Conservation (phyloP, 2,888 invertebrate genomes). For the Allophyes oxyacanthae region DNA sequence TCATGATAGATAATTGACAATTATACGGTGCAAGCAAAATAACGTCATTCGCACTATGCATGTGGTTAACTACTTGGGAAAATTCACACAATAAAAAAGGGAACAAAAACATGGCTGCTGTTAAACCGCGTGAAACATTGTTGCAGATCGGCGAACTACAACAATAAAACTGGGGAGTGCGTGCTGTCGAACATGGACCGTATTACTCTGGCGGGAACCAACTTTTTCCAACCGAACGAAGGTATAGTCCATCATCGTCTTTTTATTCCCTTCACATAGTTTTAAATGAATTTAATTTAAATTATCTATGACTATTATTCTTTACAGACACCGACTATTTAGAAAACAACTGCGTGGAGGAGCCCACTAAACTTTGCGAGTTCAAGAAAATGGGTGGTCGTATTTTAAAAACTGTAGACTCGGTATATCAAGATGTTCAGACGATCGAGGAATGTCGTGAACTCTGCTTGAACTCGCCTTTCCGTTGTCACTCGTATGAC, state of each 20-base stretch:
- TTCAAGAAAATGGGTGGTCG: constrained; percentile 96
- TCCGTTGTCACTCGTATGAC: constrained; percentile 97
- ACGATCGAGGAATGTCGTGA: constrained; percentile 96
- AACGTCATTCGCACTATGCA: constrained; percentile 50
- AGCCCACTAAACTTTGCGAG: constrained; percentile 98
- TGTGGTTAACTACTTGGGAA: constrained; percentile 76
- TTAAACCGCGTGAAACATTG: constrained; percentile 77
- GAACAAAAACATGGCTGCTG: constrained; percentile 69
- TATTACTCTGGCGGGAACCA: constrained; percentile 95
- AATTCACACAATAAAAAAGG: constrained; percentile 79
- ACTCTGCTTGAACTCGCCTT: constrained; percentile 96
- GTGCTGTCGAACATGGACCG: constrained; percentile 97
- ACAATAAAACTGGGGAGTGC: constrained; percentile 95
- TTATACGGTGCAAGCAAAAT: constrained; percentile 63
- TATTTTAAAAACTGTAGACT: constrained; percentile 97
- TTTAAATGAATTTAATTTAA: constrained; percentile 17
- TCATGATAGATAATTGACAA: constrained; percentile 55
- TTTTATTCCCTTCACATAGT: constrained; percentile 29
- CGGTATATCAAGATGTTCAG: constrained; percentile 96
- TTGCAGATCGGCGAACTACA: constrained; percentile 96
- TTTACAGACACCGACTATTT: constrained; percentile 92
- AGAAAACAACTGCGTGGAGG: constrained; percentile 97
- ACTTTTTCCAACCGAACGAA: constrained; percentile 92
- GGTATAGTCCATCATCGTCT: constrained; percentile 73
- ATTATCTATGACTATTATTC: constrained; percentile 15